Conservation (phyloP, 2,797 vertebrate genomes). For the Microctenopoma steveboyesi region DNA sequence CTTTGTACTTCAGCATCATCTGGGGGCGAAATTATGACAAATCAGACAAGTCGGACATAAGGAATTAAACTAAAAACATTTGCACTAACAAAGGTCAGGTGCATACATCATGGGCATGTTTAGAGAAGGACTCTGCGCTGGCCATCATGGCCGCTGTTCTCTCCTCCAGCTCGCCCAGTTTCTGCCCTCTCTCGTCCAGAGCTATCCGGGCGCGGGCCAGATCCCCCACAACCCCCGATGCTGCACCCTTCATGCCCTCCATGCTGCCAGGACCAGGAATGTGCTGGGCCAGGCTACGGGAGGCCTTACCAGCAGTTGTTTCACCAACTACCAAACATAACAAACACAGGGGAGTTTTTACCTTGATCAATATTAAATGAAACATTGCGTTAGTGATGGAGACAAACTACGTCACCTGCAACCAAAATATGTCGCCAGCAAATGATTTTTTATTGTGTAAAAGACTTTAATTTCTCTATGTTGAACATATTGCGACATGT, state of each 20-base stretch:
- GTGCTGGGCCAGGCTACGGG: constrained; percentile 94
- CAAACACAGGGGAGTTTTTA: neutral
- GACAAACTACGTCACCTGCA: neutral
- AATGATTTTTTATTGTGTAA: too few relatives aligned
- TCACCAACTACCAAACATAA: constrained; percentile 88
- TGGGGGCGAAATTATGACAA: constrained; percentile 60
- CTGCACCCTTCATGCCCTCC: constrained; percentile 96
- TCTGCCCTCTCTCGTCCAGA: constrained; percentile 96
- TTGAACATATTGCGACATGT: too few relatives aligned
- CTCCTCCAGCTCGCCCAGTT: constrained; percentile 95
- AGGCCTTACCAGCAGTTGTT: constrained; percentile 90
- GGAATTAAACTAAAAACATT: neutral
- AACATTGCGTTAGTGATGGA: neutral
- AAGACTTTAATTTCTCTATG: too few relatives aligned
- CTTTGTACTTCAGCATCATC: constrained; percentile 99
- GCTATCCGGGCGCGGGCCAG: constrained; percentile 93
- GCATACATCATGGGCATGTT: constrained; percentile 93
- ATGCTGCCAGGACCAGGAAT: constrained; percentile 94
- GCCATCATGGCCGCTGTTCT: constrained; percentile 95
- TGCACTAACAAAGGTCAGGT: neutral
- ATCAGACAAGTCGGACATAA: neutral
- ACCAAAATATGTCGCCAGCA: too few relatives aligned
- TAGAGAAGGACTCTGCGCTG: constrained; percentile 96
- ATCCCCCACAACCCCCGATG: constrained; percentile 94
- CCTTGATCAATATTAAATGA: neutral